These are phyloP conservation scores for Atherinomorus stipes DNA, from an alignment of 2,113 vertebrate species.

Conservation along the genomic window DNA sequence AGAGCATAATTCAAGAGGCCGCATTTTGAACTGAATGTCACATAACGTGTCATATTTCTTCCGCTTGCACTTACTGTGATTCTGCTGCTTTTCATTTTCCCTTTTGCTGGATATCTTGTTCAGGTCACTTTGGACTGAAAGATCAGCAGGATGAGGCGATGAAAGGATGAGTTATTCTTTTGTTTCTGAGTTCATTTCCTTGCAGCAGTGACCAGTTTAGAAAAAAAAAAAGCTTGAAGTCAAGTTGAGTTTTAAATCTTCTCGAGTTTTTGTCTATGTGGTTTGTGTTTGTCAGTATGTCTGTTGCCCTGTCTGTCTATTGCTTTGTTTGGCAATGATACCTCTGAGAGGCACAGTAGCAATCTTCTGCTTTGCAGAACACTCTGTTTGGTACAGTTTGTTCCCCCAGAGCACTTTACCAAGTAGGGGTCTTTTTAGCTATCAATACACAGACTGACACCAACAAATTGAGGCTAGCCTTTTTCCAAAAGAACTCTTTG, in stretches of 20 bases:
- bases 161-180: conserved; percentile 31
- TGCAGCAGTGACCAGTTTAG: conserved; percentile 6
- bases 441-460: conserved; percentile 38
- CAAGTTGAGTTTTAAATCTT: conserved; percentile 27
- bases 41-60: conserved; percentile 35
- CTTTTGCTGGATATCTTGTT: conserved; percentile 31
- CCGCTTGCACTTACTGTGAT: conserved; percentile 34
- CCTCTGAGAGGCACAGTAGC: conserved; percentile 45
- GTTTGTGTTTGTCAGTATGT: conserved; percentile 9
- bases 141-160: conserved; percentile 40
- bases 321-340: conserved; percentile 48
- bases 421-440: conserved; percentile 24
- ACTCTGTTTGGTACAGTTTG: conserved; percentile 44
- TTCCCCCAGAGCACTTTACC: conserved; percentile 47
- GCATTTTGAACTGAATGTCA: conserved; percentile 71
- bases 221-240: conserved; percentile 23
- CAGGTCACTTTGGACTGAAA: conserved; percentile 52
- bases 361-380: conserved; percentile 55
- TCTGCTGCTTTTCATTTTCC: conserved; percentile 46
- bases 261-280: conserved; percentile 2
- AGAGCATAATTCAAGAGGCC: conserved; percentile 63
- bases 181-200: conserved; percentile 34
- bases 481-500: background rate
- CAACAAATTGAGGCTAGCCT: conserved; percentile 28
- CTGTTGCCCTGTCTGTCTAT: conserved; percentile 16